Evolutionary conservation across 2,888 invertebrate species (phyloP).

Genomic region (Drosophila acutilabella): DNA sequence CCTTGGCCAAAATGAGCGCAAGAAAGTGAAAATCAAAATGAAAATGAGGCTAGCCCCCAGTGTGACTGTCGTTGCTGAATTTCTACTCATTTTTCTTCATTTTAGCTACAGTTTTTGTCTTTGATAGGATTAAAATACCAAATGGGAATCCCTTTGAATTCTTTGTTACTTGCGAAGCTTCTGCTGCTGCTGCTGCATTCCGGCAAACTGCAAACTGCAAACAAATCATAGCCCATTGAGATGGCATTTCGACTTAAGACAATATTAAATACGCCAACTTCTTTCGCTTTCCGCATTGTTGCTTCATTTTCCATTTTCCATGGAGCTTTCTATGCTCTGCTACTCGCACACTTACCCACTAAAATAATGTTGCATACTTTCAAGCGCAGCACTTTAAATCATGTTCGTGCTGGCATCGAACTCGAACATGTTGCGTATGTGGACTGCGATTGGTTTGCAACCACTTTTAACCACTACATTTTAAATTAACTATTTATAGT

Average conservation of each 20-base stretch:
- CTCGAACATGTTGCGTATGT: conserved; percentile 42
- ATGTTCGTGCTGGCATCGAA: conserved; percentile 12
- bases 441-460: neutral
- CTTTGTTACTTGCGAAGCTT: conserved; percentile 6
- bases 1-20: conserved; percentile 67
- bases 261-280: conserved; percentile 37
- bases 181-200: too few species aligned
- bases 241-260: conserved; percentile 45
- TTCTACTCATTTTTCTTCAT: neutral
- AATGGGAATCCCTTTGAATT: neutral
- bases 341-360: neutral
- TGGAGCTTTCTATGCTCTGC: neutral
- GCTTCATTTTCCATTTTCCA: neutral
- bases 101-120: conserved; percentile 7
- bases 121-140: conserved; percentile 51
- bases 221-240: conserved; percentile 58
- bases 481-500: too few species aligned
- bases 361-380: conserved; percentile 33
- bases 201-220: conserved; percentile 38
- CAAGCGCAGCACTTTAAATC: neutral
- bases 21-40: conserved; percentile 62
- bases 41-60: conserved; percentile 48
- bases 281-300: neutral
- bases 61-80: neutral
- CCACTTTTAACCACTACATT: too few species aligned